Evolutionary conservation across 2,113 vertebrate genomes (phyloP).

Genomic region (Eleginops maclovinus): DNA sequence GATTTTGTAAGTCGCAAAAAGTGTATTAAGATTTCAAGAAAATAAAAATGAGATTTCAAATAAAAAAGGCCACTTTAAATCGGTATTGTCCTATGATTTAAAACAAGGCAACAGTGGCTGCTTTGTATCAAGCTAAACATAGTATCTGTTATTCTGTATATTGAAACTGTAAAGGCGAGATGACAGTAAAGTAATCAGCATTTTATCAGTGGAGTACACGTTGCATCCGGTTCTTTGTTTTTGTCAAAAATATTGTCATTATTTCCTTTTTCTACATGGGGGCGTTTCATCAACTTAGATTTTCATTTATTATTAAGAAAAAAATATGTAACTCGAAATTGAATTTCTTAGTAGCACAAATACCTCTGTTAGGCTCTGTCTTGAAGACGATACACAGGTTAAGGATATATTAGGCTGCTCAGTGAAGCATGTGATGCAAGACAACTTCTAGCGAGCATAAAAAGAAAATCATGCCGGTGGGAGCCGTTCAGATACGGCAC

Average conservation of each 20-base stretch:
- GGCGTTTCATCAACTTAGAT: background rate
- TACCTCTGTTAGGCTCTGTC: constrained; percentile 24
- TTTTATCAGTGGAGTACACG: background rate
- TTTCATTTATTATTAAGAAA: background rate
- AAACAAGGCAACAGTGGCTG: background rate
- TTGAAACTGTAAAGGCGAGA: background rate
- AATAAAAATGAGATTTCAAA: background rate
- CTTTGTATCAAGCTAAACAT: background rate
- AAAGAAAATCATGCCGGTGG: constrained; percentile 61
- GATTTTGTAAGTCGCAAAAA: background rate
- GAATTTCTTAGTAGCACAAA: background rate
- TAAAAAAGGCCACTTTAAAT: background rate
- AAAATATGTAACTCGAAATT: background rate
- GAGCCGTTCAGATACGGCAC: constrained; percentile 65
- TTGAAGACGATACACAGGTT: constrained; percentile 51
- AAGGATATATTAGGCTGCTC: constrained; percentile 70
- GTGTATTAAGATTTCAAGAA: background rate
- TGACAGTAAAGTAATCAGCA: background rate
- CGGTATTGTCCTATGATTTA: background rate
- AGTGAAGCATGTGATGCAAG: constrained; percentile 73
- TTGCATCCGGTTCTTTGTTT: background rate
- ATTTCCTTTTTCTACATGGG: background rate
- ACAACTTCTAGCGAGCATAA: constrained; percentile 64
- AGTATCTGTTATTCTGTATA: background rate
- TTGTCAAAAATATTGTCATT: background rate